Conservation (phyloP, 2,888 invertebrate species). For the Horisme vitalbata region DNA sequence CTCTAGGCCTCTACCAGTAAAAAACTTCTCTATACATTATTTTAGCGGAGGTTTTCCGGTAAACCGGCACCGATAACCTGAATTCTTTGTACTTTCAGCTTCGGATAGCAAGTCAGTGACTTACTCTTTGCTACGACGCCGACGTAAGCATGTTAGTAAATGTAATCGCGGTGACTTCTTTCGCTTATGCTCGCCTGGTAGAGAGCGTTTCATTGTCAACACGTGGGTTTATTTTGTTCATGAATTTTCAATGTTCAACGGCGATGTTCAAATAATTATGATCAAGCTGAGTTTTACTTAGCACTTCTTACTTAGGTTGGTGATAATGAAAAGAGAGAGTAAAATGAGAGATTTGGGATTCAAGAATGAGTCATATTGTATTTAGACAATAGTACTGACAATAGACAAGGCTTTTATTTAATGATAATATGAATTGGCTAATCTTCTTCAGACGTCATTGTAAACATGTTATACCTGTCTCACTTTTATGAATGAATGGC, state of each 20-base stretch:
- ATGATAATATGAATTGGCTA: constrained; percentile 13
- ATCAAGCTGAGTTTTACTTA: too few species aligned
- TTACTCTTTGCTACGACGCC: constrained; percentile 21
- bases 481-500: constrained; percentile 43
- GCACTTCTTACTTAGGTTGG: too few species aligned
- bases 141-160: constrained; percentile 18
- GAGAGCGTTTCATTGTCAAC: constrained; percentile 23
- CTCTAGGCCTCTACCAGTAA: neutral
- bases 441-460: neutral
- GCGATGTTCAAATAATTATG: too few species aligned
- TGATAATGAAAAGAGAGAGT: too few species aligned
- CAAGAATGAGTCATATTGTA: too few species aligned
- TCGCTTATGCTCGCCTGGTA: constrained; percentile 30
- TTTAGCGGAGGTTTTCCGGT: too few species aligned
- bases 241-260: neutral
- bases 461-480: constrained; percentile 36
- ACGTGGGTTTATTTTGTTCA: constrained; percentile 1
- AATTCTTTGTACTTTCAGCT: neutral
- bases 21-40: too few species aligned
- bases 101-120: constrained; percentile 51
- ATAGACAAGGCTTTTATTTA: too few species aligned
- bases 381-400: too few species aligned
- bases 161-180: constrained; percentile 18
- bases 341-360: too few species aligned
- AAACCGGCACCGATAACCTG: neutral